Evolutionary conservation across 2,797 vertebrate species (phyloP), one percentile per base, ranked within the genome.

Genomic region (Sebastes cheni): DNA sequence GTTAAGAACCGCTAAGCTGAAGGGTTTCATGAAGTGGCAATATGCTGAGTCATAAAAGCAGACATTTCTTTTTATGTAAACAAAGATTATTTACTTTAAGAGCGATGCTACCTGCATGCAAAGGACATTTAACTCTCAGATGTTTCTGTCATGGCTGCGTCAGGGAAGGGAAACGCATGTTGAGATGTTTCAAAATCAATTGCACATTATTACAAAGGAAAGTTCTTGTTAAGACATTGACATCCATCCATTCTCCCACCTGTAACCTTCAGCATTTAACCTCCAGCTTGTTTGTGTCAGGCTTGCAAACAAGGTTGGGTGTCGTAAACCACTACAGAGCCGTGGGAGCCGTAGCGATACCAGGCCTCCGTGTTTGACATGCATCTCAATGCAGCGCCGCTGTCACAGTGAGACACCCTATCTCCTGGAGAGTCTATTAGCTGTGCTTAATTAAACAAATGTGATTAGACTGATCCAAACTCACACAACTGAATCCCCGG

Each of bases 381-480:
- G 93, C 89, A 82, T 87, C 85, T 88, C 87, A 67, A 78, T 54
- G 86, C 84, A 12, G 68, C 72, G 67, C 64, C 58, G 72, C 62
- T 79, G 79, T 91, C 94, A 80, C 92, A 93, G 92, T 76, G 83
- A 93, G 92, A 93, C 93, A 60, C 89, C 87, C 74, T 78, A 84
- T 93, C 93, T 95, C 88, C 92, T 88, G 89, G 93, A 93, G 91
- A 93, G 95, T 93, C 91, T 92, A 94, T 96, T 95, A 96, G 93
- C 94, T 84, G 91, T 93, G 93, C 94, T 93, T 95, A 95, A 96
- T 96, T 95, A 95, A 93, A 94, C 94, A 93, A 95, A 95, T 93
- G 92, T 90, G 92, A 95, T 95, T 94, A 95, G 92, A 91, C 93
- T 82, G 92, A 94, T 95, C 92, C 92, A 90, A 92, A 95, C 83